Base-by-base conservation (phyloP, 2,888 invertebrate species). In the Ypsolopha scabrella region DNA sequence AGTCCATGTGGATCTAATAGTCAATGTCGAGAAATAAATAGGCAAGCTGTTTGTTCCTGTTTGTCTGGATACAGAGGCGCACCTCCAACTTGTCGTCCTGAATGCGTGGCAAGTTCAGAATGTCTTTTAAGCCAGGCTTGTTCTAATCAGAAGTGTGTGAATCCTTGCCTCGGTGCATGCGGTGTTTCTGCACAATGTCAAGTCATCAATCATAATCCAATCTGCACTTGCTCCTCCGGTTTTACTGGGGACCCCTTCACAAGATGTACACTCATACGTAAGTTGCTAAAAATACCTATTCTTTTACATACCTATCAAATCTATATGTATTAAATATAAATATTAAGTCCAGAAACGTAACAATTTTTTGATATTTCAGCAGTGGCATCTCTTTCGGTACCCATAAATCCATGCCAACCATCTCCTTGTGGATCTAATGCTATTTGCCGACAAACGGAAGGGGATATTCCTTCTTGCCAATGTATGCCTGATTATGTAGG, bases 121-220 rank as follows among this genome's bases (percentile, higher is more conserved):
- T 94, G 94, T 67, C 78, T 91, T 3, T 86, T 89, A 6, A 88
- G 90, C 62, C 88, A 88, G 72, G 93, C 93, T 7, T 93, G 93
- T 59, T 87, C 89, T 48, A 90, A 90, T 61, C 91, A 91, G 61
- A 92, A 91, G 72, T 94, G 94, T 67, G 69, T 85, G 49, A 91
- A 93, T 66, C 93, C 93, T 38, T 93, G 93, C 64, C 89, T 90
- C 49, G 94, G 93, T 58, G 90, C 92, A n/a, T 95, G 95, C 67
- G 95, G 95, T 24, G 85, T 92, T 41, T 82, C 87, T 54, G 93
- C 94, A 4, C 76, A 81, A 58, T 95, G 95, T 65, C 89, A 91
- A 75, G 92, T 94, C 11, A 89, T 94, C 44, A 92, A 92, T 65
- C 94, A 94, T 67, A 89, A 90, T 64, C 93, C 94, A 7, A 89